Evolutionary conservation across 2,797 vertebrate species (phyloP).

Genomic region (Coilia nasus): DNA sequence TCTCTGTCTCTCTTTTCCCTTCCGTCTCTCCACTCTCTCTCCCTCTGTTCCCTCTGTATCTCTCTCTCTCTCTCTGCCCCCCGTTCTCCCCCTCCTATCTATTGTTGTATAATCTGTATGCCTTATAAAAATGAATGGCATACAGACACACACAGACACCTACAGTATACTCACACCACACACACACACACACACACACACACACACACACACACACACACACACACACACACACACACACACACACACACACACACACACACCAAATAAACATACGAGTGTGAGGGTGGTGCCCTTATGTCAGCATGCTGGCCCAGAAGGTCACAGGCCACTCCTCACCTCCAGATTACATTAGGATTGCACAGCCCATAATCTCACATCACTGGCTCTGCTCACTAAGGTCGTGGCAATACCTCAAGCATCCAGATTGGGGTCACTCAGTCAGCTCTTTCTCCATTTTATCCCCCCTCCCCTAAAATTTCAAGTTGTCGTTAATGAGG

Average conservation of each 20-base stretch:
- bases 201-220: background rate
- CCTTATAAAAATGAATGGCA: background rate
- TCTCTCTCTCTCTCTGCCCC: background rate
- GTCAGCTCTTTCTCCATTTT: background rate
- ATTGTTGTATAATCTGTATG: too few relatives aligned
- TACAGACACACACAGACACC: background rate
- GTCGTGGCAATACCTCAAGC: background rate
- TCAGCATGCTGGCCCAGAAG: background rate
- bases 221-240: background rate
- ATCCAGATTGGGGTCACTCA: background rate
- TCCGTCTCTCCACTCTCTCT: background rate
- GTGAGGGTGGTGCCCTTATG: too few relatives aligned
- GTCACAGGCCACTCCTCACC: background rate
- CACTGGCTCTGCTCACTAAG: background rate
- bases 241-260: too few relatives aligned
- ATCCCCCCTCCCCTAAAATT: background rate
- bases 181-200: background rate
- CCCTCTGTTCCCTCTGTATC: background rate
- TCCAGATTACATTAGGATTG: conserved; percentile 12
- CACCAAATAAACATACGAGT: background rate
- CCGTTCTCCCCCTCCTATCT: background rate
- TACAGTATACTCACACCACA: background rate
- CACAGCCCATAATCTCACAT: background rate
- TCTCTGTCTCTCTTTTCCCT: background rate
- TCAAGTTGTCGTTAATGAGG: background rate